These are phyloP conservation scores for Ichneumoninae sp. DNA, from an alignment of 2,888 invertebrate species.

Conservation along the genomic window DNA sequence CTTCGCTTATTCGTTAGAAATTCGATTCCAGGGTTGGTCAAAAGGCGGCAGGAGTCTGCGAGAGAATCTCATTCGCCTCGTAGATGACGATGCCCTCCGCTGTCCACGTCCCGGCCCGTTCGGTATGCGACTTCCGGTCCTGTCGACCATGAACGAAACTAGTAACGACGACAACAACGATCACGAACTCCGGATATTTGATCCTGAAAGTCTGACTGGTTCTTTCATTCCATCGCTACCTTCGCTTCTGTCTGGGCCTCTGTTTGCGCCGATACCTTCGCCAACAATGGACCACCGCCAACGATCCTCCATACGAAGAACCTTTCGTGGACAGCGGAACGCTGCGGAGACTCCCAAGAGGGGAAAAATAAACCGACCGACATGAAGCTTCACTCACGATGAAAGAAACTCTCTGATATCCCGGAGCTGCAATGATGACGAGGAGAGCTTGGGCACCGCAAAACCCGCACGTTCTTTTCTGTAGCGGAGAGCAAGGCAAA, in stretches of 20 bases:
- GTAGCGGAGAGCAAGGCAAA: neutral
- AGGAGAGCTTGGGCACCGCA: neutral
- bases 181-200: constrained; percentile 31
- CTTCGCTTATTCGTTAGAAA: constrained; percentile 40
- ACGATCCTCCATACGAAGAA: constrained; percentile 27
- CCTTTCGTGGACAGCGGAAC: neutral
- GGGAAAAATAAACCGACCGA: neutral
- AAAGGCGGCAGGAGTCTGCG: neutral
- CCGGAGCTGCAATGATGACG: neutral
- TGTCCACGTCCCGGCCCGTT: neutral
- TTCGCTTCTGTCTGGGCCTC: neutral
- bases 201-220: constrained; percentile 30
- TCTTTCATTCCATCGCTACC: constrained; percentile 4
- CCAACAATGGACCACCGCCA: constrained; percentile 6
- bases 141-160: constrained; percentile 8
- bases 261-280: constrained; percentile 23
- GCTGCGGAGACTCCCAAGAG: neutral
- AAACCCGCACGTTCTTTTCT: neutral
- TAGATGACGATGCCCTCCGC: constrained; percentile 16
- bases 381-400: constrained; percentile 5
- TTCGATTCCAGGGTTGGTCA: constrained; percentile 41
- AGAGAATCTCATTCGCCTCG: constrained; percentile 20
- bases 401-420: constrained; percentile 31
- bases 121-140: neutral
- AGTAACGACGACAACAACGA: constrained; percentile 8